Conservation (phyloP, 1,140 invertebrate genomes). For the Piezodorus guildinii region DNA sequence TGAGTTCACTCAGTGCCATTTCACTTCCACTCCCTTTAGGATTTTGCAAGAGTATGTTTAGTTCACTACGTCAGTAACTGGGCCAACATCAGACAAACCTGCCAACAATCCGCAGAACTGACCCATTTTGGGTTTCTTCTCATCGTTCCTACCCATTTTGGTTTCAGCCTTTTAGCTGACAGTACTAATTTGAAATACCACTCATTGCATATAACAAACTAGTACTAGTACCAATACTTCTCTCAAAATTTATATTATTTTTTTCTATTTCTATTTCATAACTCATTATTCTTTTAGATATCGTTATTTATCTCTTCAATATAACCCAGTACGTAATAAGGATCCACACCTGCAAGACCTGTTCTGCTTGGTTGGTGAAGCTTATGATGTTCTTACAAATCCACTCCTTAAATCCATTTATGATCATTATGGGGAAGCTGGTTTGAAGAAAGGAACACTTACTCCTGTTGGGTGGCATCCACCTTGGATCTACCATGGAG, state of each 20-base stretch:
- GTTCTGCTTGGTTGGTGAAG: constrained; percentile 48
- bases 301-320: constrained; percentile 51
- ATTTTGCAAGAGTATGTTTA: too few species aligned
- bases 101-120: too few species aligned
- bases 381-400: constrained; percentile 70
- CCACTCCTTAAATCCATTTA: constrained; percentile 60
- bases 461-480: constrained; percentile 50
- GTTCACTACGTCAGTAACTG: too few species aligned
- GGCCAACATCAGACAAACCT: too few species aligned
- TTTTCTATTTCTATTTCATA: background rate
- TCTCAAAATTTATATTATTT: background rate
- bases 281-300: constrained; percentile 32
- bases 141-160: too few species aligned
- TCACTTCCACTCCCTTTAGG: too few species aligned
- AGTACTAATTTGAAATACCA: too few species aligned
- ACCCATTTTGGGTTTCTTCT: too few species aligned
- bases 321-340: constrained; percentile 42
- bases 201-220: too few species aligned
- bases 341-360: constrained; percentile 25
- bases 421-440: constrained; percentile 82
- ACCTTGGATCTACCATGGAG: constrained; percentile 70
- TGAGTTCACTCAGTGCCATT: too few species aligned
- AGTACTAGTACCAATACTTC: too few species aligned
- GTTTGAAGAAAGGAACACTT: constrained; percentile 62
- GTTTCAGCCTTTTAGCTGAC: too few species aligned